phyloP scores from a whole-genome alignment of 2,113 vertebrate species.

The Apistogramma diplotaenia region DNA sequence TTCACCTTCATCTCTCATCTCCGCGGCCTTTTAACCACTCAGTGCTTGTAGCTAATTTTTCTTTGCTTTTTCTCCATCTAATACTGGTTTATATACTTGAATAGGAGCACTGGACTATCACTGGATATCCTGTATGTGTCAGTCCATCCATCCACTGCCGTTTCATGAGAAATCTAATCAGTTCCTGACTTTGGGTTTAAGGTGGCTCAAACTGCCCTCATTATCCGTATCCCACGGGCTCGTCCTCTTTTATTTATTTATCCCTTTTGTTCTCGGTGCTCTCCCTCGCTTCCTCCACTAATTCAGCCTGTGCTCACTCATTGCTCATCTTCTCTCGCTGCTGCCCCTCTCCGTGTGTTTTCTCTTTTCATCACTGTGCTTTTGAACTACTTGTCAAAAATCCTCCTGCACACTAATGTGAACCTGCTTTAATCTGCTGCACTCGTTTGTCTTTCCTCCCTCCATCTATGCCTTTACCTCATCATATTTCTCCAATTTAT shows the following conservation, averaged over 20 bases:
- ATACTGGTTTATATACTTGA: background rate
- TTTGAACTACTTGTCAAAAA: constrained; percentile 15
- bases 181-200: background rate
- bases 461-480: background rate
- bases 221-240: background rate
- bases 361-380: constrained; percentile 9
- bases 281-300: background rate
- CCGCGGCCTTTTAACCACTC: background rate
- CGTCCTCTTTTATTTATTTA: background rate
- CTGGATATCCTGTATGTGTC: background rate
- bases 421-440: constrained; percentile 9
- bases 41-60: background rate
- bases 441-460: background rate
- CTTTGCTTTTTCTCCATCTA: background rate
- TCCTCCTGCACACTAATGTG: background rate
- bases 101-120: background rate
- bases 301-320: background rate
- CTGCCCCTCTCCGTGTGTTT: background rate
- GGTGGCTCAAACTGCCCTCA: background rate
- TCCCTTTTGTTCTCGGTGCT: background rate
- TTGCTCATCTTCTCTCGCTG: background rate
- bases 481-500: background rate
- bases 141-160: background rate
- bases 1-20: background rate
- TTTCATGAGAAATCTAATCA: background rate